phyloP scores from a whole-genome alignment of 2,888 invertebrate species.

The Mimachlamys varia region DNA sequence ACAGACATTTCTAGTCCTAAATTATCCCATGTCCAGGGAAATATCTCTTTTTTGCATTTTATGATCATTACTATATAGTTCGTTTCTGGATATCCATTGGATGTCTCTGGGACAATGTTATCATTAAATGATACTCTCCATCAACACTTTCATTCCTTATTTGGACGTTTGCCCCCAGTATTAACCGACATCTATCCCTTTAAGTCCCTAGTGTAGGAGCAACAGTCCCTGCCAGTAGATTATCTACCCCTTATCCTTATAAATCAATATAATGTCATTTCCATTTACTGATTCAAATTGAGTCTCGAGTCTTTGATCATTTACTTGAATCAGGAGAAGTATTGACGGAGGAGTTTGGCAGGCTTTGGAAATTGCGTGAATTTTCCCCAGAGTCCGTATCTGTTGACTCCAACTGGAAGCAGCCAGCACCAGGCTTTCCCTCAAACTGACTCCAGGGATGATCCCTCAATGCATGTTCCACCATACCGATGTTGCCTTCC shows the following conservation, averaged over 20 bases:
- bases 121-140: not conserved
- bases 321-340: not conserved
- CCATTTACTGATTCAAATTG: slow-evolving; percentile 31
- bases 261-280: slow-evolving; percentile 8
- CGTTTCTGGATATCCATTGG: too few relatives aligned
- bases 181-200: not conserved
- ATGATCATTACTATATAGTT: too few relatives aligned
- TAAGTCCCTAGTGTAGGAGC: not conserved
- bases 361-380: slow-evolving; percentile 12
- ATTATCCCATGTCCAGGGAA: too few relatives aligned
- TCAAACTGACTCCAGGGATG: not conserved
- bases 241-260: not conserved
- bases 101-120: too few relatives aligned
- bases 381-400: not conserved
- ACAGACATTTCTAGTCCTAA: too few relatives aligned
- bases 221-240: not conserved
- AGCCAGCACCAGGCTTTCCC: not conserved
- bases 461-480: not conserved
- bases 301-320: slow-evolving; percentile 24
- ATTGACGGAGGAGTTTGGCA: slow-evolving; percentile 14
- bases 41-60: too few relatives aligned
- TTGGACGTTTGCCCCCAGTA: not conserved
- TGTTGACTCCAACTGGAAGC: not conserved
- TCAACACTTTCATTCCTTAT: not conserved
- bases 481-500: not conserved